Percentiles rank a stretch among this genome's conserved stretches.
Conservation (phyloP, 2,888 invertebrate species). For the Scaptomyza tumidula region DNA sequence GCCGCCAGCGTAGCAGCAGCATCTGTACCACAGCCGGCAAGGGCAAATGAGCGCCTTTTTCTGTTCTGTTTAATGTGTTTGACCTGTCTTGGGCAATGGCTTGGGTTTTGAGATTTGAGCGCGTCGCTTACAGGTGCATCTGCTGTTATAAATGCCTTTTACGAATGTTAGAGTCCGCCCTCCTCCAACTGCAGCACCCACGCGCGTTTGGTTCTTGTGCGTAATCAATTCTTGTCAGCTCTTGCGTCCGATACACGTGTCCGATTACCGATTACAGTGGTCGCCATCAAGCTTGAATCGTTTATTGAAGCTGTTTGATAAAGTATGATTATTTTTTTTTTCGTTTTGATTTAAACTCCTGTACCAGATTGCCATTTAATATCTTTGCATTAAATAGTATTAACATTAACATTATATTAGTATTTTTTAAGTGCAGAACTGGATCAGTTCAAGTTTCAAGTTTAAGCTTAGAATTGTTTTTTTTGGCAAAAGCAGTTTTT, state of each 20-base stretch:
- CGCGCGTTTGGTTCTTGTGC: constrained; percentile 9
- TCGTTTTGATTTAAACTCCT: neutral
- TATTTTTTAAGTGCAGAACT: neutral
- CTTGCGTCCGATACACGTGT: constrained; percentile 50
- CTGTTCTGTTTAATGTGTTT: constrained; percentile 28
- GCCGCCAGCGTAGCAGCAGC: constrained; percentile 73
- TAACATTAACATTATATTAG: neutral
- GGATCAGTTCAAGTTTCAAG: neutral
- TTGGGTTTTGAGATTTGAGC: constrained; percentile 48
- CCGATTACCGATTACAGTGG: constrained; percentile 32
- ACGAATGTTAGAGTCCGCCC: constrained; percentile 5
- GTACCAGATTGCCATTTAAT: neutral
- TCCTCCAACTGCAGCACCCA: neutral
- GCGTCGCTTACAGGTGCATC: constrained; percentile 58
- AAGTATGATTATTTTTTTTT: neutral
- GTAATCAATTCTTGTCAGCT: constrained; percentile 55
- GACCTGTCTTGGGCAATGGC: constrained; percentile 55
- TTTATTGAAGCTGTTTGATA: neutral
- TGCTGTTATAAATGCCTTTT: constrained; percentile 11
- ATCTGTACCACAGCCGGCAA: constrained; percentile 70
- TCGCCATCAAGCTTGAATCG: neutral
- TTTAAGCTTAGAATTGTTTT: neutral
- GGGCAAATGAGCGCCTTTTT: constrained; percentile 68
- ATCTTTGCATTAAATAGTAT: neutral
- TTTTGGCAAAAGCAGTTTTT: neutral